Evolutionary conservation across 2,113 vertebrate genomes (phyloP).

Genomic region (Ceyx melanurus): DNA sequence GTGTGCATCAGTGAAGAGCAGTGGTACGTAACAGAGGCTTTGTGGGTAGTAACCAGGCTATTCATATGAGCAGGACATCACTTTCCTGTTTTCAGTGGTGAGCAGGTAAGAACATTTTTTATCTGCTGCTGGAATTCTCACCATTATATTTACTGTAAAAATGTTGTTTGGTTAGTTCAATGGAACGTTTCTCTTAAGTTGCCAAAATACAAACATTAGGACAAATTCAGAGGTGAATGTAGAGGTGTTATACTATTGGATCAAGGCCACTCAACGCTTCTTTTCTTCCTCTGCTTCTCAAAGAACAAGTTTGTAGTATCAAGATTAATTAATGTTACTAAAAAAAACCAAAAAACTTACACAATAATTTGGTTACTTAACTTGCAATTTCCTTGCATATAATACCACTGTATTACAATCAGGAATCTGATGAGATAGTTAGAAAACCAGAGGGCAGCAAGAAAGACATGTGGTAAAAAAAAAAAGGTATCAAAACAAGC

Average conservation of each 20-base stretch:
- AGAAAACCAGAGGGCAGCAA: neutral
- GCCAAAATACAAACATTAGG: neutral
- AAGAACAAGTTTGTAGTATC: neutral
- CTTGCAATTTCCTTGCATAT: neutral
- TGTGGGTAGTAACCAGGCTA: neutral
- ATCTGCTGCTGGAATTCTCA: neutral
- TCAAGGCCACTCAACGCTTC: neutral
- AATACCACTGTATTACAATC: neutral
- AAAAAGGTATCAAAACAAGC: neutral
- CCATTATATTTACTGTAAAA: neutral
- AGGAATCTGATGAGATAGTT: neutral
- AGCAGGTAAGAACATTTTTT: neutral
- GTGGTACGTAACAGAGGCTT: neutral
- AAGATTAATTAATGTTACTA: neutral
- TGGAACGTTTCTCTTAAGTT: neutral
- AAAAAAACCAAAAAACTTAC: neutral
- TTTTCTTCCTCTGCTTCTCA: neutral
- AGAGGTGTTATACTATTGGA: neutral
- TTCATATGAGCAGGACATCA: neutral
- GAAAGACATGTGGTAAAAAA: neutral
- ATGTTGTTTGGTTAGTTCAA: neutral
- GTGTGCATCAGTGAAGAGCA: neutral
- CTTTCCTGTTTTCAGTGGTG: neutral
- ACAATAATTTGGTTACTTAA: neutral
- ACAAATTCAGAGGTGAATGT: neutral